These are phyloP conservation scores for Himalopsyche phryganea DNA, from an alignment of 1,140 invertebrate species.

Conservation along the genomic window DNA sequence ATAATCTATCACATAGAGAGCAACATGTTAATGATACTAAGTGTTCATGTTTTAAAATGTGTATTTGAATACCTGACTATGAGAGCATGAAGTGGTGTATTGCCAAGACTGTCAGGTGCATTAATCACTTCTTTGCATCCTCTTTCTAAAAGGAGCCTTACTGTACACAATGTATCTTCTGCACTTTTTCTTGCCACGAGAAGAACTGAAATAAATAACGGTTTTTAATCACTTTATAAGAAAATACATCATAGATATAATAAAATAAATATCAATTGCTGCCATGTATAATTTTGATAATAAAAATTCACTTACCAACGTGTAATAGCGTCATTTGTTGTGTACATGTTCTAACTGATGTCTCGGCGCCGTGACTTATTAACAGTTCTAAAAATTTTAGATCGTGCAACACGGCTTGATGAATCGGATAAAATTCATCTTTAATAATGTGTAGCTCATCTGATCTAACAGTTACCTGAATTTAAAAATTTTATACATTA, in stretches of 20 bases:
- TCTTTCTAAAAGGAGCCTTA: constrained; percentile 63
- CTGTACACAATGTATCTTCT: constrained; percentile 64
- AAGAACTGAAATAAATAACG: constrained; percentile 46
- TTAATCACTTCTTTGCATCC: constrained; percentile 70
- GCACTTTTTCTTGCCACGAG: constrained; percentile 64
- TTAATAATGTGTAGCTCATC: constrained; percentile 72
- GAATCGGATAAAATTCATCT: constrained; percentile 74
- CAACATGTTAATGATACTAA: no score
- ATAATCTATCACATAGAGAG: no score
- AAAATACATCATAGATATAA: no score
- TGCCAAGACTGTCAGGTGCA: constrained; percentile 65
- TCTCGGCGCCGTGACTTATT: constrained; percentile 63
- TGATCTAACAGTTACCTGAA: constrained; percentile 44
- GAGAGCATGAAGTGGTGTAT: constrained; percentile 62
- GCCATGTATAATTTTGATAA: no score
- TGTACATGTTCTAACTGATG: constrained; percentile 65
- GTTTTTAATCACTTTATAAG: no score
- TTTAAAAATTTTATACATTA: no score
- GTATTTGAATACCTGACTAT: constrained; percentile 53
- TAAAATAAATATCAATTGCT: no score
- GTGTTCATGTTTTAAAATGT: no score
- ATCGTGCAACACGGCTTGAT: constrained; percentile 67
- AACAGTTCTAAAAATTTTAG: constrained; percentile 64
- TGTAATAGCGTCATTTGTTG: constrained; percentile 72
- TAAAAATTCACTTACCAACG: constrained; percentile 49